Conservation (phyloP, 2,797 vertebrate species). For the Sebastes ruberrimus region DNA sequence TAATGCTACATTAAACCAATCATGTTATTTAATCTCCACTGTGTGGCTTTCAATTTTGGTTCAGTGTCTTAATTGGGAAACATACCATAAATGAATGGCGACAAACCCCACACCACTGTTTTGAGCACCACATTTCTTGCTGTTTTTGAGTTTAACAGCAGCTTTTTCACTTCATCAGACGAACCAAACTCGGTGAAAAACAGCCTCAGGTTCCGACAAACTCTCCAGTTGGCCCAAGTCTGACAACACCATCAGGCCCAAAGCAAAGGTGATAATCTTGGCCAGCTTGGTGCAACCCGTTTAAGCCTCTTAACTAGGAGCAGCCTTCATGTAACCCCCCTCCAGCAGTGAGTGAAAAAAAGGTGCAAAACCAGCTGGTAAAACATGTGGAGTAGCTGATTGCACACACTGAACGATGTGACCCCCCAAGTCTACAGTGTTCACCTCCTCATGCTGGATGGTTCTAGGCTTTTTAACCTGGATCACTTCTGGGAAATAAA, state of each 20-base stretch:
- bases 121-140: background rate
- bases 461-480: background rate
- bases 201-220: background rate
- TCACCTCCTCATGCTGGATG: constrained; percentile 29
- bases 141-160: background rate
- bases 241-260: background rate
- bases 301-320: background rate
- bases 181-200: background rate
- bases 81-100: background rate
- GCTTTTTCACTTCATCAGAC: background rate
- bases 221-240: background rate
- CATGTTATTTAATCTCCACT: background rate
- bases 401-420: background rate
- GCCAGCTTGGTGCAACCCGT: background rate
- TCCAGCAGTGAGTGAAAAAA: background rate
- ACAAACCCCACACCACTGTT: background rate
- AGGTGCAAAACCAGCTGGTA: background rate
- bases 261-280: background rate
- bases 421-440: background rate
- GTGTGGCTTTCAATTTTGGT: background rate
- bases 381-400: constrained; percentile 3
- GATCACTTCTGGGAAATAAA: background rate
- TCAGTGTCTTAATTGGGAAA: background rate
- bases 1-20: background rate
- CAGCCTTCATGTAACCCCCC: background rate